These are phyloP conservation scores for Tangara arthus DNA, from an alignment of 2,797 vertebrate species.

Conservation along the genomic window DNA sequence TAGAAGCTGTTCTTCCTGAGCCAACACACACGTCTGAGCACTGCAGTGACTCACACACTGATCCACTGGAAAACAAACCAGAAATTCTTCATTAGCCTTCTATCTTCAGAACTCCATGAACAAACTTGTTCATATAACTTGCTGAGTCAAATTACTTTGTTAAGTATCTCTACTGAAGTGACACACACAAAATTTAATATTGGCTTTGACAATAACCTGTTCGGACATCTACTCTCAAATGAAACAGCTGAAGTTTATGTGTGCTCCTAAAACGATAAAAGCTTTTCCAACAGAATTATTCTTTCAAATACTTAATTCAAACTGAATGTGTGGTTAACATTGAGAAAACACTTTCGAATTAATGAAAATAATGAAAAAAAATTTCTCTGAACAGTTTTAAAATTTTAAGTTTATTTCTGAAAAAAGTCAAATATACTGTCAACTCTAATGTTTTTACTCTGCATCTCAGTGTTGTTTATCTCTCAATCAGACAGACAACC, in stretches of 20 bases:
- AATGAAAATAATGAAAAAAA: not conserved
- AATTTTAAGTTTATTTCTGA: not conserved
- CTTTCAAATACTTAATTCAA: not conserved
- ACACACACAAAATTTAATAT: not conserved
- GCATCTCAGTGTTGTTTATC: not conserved
- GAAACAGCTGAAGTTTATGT: not conserved
- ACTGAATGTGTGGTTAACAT: not conserved
- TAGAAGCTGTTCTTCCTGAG: constrained; percentile 80
- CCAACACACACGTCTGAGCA: constrained; percentile 83
- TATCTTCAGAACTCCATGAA: not conserved
- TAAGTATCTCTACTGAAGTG: not conserved
- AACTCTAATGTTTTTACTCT: not conserved
- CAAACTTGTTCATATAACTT: not conserved
- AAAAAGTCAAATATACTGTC: not conserved
- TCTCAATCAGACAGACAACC: not conserved
- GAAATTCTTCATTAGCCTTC: constrained; percentile 54
- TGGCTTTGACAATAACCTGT: not conserved
- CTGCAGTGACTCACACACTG: constrained; percentile 82
- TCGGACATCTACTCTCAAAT: not conserved
- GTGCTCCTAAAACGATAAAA: not conserved
- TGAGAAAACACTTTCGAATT: not conserved
- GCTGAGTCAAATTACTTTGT: not conserved
- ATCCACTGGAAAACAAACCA: constrained; percentile 75
- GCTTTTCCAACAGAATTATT: not conserved
- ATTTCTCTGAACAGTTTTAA: not conserved